These are phyloP conservation scores for Bicyclus anynana DNA, from an alignment of 1,140 invertebrate genomes.

Conservation along the genomic window DNA sequence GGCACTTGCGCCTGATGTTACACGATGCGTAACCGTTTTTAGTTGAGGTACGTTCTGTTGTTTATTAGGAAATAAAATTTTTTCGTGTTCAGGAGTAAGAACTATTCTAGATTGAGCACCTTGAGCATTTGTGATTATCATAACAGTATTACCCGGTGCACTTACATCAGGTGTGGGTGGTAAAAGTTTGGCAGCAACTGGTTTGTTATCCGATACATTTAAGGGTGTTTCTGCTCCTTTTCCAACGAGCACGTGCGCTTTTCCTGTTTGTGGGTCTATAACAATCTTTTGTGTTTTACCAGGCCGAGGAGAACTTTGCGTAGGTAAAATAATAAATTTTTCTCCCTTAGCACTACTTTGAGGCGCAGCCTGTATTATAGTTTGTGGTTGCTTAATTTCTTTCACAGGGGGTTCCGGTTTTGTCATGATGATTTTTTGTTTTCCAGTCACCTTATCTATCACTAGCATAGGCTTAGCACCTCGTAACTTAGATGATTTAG, in stretches of 20 bases:
- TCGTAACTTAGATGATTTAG: constrained; percentile 68
- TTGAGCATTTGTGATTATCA: constrained; percentile 80
- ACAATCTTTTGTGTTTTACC: constrained; percentile 66
- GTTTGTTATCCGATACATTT: constrained; percentile 49
- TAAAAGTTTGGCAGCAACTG: constrained; percentile 73
- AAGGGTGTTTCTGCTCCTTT: constrained; percentile 40
- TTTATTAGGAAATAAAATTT: constrained; percentile 75
- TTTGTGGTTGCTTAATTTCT: constrained; percentile 50
- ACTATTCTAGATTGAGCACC: constrained; percentile 77
- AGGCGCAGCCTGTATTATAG: constrained; percentile 43
- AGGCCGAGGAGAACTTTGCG: constrained; percentile 56
- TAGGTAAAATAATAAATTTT: constrained; percentile 81
- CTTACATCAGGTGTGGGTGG: constrained; percentile 45
- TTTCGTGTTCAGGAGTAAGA: constrained; percentile 78
- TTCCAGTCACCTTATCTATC: constrained; percentile 67
- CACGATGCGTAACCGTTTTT: constrained; percentile 62
- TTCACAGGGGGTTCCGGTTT: constrained; percentile 51
- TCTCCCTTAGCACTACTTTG: constrained; percentile 69
- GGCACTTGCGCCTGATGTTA: constrained; percentile 39
- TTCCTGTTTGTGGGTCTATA: constrained; percentile 66
- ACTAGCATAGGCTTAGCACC: constrained; percentile 66
- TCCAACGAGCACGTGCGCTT: constrained; percentile 61
- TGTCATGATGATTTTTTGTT: constrained; percentile 69
- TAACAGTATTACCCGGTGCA: constrained; percentile 69
- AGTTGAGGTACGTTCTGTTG: constrained; percentile 62